phyloP scores from a whole-genome alignment of 2,888 invertebrate species.

The Pristionchus entomophagus region DNA sequence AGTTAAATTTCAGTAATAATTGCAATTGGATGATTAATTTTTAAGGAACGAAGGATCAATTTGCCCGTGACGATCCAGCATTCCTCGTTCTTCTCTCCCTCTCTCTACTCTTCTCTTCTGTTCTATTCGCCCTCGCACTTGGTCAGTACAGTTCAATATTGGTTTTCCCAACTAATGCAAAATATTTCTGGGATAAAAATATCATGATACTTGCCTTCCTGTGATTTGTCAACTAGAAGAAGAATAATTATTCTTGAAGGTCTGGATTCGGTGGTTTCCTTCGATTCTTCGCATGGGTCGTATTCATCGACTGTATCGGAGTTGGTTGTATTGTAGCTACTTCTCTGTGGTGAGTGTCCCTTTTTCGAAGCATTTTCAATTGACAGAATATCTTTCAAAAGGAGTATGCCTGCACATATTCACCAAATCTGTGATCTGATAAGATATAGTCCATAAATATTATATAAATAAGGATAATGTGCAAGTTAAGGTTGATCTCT shows the following conservation, averaged over 20 bases:
- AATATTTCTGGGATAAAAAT: neutral
- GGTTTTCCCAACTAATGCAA: no score
- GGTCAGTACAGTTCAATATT: no score
- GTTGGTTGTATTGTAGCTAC: conserved; percentile 90
- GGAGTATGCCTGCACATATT: no score
- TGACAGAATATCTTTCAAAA: no score
- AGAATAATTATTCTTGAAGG: neutral
- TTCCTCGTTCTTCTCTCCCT: conserved; percentile 88
- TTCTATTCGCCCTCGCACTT: conserved; percentile 58
- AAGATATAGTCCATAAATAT: no score
- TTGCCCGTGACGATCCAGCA: conserved; percentile 98
- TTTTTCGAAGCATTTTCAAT: no score
- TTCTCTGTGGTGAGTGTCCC: conserved; percentile 85
- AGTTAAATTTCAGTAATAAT: no score
- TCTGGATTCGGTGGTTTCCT: conserved; percentile 80
- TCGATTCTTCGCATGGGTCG: conserved; percentile 90
- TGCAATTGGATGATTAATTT: no score
- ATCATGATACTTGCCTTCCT: no score
- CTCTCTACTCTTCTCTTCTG: conserved; percentile 62
- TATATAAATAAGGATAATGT: no score
- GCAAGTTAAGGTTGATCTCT: conserved; percentile 88
- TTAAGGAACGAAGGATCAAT: conserved; percentile 95
- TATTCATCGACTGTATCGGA: conserved; percentile 94
- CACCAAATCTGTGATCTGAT: no score
- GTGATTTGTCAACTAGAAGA: neutral